Percentiles rank a stretch among this genome's conserved stretches.
phyloP scores from a whole-genome alignment of 1,140 invertebrate species.

The Tyrophagus putrescentiae region DNA sequence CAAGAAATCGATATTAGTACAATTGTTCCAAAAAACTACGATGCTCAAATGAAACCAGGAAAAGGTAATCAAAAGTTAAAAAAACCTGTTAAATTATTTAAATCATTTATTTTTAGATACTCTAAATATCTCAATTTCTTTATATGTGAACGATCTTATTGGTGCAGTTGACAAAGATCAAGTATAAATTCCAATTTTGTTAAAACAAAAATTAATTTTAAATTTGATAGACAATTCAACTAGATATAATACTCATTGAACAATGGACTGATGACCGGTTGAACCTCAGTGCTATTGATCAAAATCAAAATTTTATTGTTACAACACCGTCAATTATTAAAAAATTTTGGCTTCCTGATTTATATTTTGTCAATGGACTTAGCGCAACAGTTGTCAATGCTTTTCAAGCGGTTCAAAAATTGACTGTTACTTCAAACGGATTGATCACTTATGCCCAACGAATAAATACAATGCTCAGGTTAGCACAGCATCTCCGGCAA shows the following conservation, averaged over 20 bases:
- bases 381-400: neutral
- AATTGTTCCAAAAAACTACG: too few species aligned
- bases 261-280: conserved; percentile 7
- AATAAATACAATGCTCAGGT: neutral
- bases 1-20: too few species aligned
- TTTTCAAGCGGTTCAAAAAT: neutral
- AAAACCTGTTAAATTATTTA: too few species aligned
- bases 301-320: neutral
- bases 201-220: too few species aligned
- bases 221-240: too few species aligned
- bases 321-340: neutral
- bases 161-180: neutral
- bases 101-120: too few species aligned
- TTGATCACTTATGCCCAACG: neutral
- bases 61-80: too few species aligned
- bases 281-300: neutral
- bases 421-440: neutral
- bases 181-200: too few species aligned
- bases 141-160: neutral
- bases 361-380: conserved; percentile 12
- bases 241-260: conserved; percentile 5
- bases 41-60: too few species aligned
- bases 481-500: too few species aligned
- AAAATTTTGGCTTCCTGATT: conserved; percentile 17
- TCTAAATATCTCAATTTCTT: neutral